Evolutionary conservation across 1,140 invertebrate species (phyloP).

Genomic region (Delia radicum): DNA sequence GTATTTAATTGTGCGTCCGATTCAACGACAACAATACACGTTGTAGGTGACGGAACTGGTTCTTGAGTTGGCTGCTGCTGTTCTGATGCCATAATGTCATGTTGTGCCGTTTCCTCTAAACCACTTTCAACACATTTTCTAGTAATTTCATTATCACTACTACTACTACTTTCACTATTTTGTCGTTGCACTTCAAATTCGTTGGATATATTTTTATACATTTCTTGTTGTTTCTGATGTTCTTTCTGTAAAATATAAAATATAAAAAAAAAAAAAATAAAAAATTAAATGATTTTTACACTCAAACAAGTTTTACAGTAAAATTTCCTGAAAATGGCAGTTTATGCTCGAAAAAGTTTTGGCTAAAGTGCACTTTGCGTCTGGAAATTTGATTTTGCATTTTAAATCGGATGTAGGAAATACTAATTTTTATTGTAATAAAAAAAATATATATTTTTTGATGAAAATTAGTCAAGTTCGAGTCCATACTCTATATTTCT

Average conservation of each 20-base stretch:
- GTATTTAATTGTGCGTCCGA: background rate
- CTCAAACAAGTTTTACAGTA: too few relatives aligned
- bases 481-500: too few relatives aligned
- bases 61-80: background rate
- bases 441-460: too few relatives aligned
- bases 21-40: background rate
- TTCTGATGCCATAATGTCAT: too few relatives aligned
- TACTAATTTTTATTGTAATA: too few relatives aligned
- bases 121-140: background rate
- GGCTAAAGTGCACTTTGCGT: too few relatives aligned
- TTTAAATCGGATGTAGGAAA: too few relatives aligned
- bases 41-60: background rate
- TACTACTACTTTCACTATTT: slow-evolving; percentile 29
- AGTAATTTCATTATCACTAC: slow-evolving; percentile 26
- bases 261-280: background rate
- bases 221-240: slow-evolving; percentile 47
- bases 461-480: too few relatives aligned
- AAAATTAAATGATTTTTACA: too few relatives aligned
- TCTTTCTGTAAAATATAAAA: slow-evolving; percentile 38
- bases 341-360: too few relatives aligned
- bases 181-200: slow-evolving; percentile 49
- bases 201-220: slow-evolving; percentile 49
- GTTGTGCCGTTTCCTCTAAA: background rate
- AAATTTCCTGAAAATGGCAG: too few relatives aligned
- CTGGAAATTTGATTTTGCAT: too few relatives aligned